Evolutionary conservation across 1,140 invertebrate species (phyloP), one percentile per base, ranked within the genome.

Genomic region (Notospermus geniculatus): DNA sequence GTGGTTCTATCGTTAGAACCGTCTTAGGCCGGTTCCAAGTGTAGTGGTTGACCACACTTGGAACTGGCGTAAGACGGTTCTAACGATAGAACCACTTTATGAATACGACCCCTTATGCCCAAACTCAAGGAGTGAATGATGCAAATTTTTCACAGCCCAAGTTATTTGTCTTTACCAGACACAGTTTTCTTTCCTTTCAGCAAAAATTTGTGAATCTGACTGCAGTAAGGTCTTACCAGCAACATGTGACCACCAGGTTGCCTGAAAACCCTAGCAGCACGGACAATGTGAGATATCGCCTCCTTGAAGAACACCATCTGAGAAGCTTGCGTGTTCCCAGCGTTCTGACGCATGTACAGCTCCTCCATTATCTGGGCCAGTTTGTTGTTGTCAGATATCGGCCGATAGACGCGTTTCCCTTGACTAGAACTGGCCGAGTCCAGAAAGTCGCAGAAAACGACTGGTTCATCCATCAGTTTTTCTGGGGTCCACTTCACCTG

Each of bases 271-370:
- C 78, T 60, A 1, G 76, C 76, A 36, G 77, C 77, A 57, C 80
- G 61, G 17, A 74, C 69, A 22, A 81, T 73, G 59, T 82, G 80
- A 60, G 81, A 75, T 29, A 81, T 70, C 30, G 79, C 78, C 62
- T 82, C 78, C 59, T 75, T 75, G 65, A 82, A 82, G 58, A 81
- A 82, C 30, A 82, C 79, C 30, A 73, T 61, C 54, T 70, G 59
- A 17, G 55, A 30, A 22, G 57, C 46, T 62, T 72, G 70, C 4
- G 67, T 68, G 62, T 78, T 78, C 23, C 77, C 76, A 39, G 69
- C 67, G 22, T 72, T 76, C 68, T 76, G 70, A 25, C 72, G 65
- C 73, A 80, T 75, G 65, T 78, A 71, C 53, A 72, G 71, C 32
- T 79, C 77, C 55, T 80, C 78, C 17, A 80, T 62, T 0, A 75